These are phyloP conservation scores for Gymnorhina tibicen DNA, from an alignment of 2,113 vertebrate genomes.

Conservation along the genomic window DNA sequence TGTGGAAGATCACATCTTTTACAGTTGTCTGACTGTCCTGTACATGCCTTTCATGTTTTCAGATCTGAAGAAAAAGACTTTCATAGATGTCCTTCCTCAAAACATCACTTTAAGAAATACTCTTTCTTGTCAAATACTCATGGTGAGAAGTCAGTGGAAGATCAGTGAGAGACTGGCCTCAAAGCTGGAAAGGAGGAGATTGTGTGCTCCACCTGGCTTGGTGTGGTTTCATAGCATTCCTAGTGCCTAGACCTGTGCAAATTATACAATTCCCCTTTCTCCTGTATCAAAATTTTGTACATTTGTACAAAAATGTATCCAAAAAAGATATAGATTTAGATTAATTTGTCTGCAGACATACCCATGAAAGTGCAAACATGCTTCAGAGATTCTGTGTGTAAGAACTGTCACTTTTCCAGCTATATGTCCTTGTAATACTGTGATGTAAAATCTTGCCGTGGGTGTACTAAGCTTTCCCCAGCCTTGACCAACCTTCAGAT, in stretches of 20 bases:
- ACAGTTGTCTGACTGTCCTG: neutral
- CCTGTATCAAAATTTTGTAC: no score
- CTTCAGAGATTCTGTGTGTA: neutral
- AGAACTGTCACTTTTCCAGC: neutral
- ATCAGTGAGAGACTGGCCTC: neutral
- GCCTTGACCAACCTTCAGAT: neutral
- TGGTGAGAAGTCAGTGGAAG: neutral
- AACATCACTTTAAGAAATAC: rapidly evolving
- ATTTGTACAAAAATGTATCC: no score
- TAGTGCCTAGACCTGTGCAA: neutral
- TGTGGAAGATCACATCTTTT: neutral
- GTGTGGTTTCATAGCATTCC: neutral
- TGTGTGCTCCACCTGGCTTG: no score
- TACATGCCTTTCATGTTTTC: neutral
- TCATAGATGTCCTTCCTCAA: no score
- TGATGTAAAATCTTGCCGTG: neutral
- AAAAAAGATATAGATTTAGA: neutral
- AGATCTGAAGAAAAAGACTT: neutral
- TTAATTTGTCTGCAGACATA: neutral
- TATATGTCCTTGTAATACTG: neutral
- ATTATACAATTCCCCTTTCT: neutral
- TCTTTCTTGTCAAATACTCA: neutral
- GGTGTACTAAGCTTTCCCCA: neutral
- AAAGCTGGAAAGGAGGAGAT: neutral
- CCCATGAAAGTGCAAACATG: neutral